These are phyloP conservation scores for Drosophila koepferae DNA, from an alignment of 2,888 invertebrate genomes.

Conservation along the genomic window DNA sequence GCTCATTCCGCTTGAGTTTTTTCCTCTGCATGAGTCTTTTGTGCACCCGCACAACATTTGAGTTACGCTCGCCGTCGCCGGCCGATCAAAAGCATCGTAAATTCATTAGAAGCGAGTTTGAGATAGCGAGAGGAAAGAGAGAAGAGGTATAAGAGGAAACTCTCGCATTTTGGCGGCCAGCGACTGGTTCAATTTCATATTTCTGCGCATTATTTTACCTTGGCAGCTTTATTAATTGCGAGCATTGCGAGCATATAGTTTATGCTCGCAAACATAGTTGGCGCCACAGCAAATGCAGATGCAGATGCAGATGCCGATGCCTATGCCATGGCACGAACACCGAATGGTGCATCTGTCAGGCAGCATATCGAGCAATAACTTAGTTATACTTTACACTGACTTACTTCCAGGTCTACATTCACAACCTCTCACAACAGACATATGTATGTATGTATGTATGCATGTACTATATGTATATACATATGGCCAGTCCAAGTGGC, in stretches of 20 bases:
- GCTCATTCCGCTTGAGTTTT: constrained; percentile 32
- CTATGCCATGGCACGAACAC: constrained; percentile 5
- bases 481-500: constrained; percentile 31
- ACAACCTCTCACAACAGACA: constrained; percentile 17
- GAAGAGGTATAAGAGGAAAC: constrained; percentile 1
- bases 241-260: constrained; percentile 45
- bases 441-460: background rate
- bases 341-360: constrained; percentile 61
- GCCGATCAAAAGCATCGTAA: constrained; percentile 69
- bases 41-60: constrained; percentile 41
- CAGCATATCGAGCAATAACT: constrained; percentile 65
- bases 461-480: no score
- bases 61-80: constrained; percentile 36
- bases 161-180: constrained; percentile 14
- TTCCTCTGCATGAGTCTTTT: constrained; percentile 38
- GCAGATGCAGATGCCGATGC: background rate
- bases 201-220: constrained; percentile 68
- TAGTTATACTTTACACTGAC: constrained; percentile 46
- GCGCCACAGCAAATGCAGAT: constrained; percentile 54
- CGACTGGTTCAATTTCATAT: constrained; percentile 53
- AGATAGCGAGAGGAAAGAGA: background rate
- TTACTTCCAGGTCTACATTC: constrained; percentile 57
- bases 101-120: constrained; percentile 51
- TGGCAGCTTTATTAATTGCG: constrained; percentile 74
- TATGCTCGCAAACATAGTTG: constrained; percentile 58